These are phyloP conservation scores for Lobophora halterata DNA, from an alignment of 2,888 invertebrate species.

Conservation along the genomic window DNA sequence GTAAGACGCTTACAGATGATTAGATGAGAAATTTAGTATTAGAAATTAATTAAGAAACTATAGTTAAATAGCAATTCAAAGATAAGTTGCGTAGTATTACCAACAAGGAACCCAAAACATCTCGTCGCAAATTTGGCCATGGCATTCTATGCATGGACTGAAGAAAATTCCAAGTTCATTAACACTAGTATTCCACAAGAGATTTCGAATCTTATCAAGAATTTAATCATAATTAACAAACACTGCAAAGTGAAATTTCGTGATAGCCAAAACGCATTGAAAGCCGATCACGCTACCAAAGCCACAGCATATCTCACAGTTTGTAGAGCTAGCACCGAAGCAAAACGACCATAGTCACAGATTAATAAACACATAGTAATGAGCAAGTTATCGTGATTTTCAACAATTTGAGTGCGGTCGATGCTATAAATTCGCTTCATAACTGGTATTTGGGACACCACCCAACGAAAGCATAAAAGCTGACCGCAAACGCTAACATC, in stretches of 20 bases:
- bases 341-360: constrained; percentile 27
- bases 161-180: too few relatives aligned
- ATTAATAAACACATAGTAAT: constrained; percentile 3
- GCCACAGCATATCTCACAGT: not conserved
- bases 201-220: constrained; percentile 18
- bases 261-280: constrained; percentile 26
- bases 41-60: too few relatives aligned
- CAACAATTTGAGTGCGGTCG: constrained; percentile 34
- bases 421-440: constrained; percentile 42
- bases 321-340: not conserved
- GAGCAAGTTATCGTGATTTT: constrained; percentile 35
- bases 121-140: too few relatives aligned
- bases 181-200: too few relatives aligned
- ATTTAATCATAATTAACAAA: constrained; percentile 17
- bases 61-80: too few relatives aligned
- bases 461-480: constrained; percentile 30
- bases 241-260: constrained; percentile 14
- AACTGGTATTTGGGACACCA: constrained; percentile 47
- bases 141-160: too few relatives aligned
- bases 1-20: too few relatives aligned
- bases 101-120: too few relatives aligned
- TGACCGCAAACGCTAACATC: constrained; percentile 34
- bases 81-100: too few relatives aligned
- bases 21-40: too few relatives aligned
- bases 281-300: constrained; percentile 27